phyloP scores from a whole-genome alignment of 2,888 invertebrate genomes.

The Eristalis pertinax region DNA sequence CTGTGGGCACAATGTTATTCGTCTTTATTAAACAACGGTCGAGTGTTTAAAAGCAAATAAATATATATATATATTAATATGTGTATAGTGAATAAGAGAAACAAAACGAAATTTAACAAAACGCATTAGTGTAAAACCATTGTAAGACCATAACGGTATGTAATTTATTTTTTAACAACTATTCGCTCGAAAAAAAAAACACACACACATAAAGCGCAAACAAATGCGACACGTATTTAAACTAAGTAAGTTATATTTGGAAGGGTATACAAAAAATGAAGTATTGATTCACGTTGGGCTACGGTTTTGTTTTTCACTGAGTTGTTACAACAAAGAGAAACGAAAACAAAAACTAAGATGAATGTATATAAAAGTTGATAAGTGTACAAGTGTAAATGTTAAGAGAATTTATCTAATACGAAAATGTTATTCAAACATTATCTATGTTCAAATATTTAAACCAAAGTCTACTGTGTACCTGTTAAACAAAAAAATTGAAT shows the following conservation, averaged over 20 bases:
- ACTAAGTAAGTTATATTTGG: background rate
- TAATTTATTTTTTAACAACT: background rate
- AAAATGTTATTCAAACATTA: slow-evolving; percentile 23
- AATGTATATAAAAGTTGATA: background rate
- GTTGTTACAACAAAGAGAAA: background rate
- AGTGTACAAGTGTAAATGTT: background rate
- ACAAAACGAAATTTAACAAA: background rate
- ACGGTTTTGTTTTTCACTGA: background rate
- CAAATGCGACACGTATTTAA: background rate
- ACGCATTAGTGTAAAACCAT: background rate
- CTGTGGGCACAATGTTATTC: background rate
- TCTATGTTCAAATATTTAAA: slow-evolving; percentile 31
- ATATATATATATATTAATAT: background rate
- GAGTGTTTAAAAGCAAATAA: background rate
- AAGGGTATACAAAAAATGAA: background rate
- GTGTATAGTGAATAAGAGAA: background rate
- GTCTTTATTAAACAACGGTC: background rate
- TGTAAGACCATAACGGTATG: background rate
- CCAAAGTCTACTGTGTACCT: slow-evolving; percentile 64
- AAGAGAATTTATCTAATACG: background rate
- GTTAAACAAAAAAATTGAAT: slow-evolving; percentile 52
- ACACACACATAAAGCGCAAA: background rate
- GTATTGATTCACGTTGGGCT: background rate
- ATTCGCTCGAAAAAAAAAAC: background rate
- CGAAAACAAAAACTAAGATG: background rate